Evolutionary conservation across 2,113 vertebrate species (phyloP), one percentile per base, ranked within the genome.

Genomic region (Martes martes): DNA sequence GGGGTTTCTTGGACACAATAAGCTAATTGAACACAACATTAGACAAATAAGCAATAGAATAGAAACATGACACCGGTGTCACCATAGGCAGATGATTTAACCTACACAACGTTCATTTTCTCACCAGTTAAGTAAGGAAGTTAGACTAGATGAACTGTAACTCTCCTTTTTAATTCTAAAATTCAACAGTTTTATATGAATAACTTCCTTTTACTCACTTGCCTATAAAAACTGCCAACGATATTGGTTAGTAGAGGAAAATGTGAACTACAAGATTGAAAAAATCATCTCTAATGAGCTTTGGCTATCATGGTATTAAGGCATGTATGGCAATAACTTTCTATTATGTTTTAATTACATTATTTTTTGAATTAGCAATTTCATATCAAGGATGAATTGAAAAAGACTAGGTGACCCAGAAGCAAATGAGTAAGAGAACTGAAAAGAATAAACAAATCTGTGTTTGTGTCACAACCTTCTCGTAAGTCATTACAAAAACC

Each of bases 341-440:
- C 6, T 82, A 36, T 94, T 83, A 33, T n/a, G 39, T 73, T 93
- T 86, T 39, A 95, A 78, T 23, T 86, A 47, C 65, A 33, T 0
- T 21, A 28, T 80, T 80, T 94, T 91, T 39, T n/a, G 42, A 97
- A 80, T 39, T 89, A 91, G 31, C 19, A 57, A 61, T 92, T 96
- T 94, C 31, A 71, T 7, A 93, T 86, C 21, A 73, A 11, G 11
- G 9, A 73, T 97, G 23, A 69, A 50, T 42, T 95, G 61, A 31
- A 90, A 93, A 92, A 57, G 6, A 69, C 31, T 65, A 73, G 1
- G 19, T 45, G 33, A 94, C 14, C 42, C 42, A 42, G 1, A 80
- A 7, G 19, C 8, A 73, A 94, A 88, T 73, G 14, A 90, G 31
- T 21, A 80, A 84, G 4, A 95, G 11, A 91, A 67, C 55, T 82